These are phyloP conservation scores for Geotrypetes seraphini DNA, from an alignment of 2,797 vertebrate genomes.

Conservation along the genomic window DNA sequence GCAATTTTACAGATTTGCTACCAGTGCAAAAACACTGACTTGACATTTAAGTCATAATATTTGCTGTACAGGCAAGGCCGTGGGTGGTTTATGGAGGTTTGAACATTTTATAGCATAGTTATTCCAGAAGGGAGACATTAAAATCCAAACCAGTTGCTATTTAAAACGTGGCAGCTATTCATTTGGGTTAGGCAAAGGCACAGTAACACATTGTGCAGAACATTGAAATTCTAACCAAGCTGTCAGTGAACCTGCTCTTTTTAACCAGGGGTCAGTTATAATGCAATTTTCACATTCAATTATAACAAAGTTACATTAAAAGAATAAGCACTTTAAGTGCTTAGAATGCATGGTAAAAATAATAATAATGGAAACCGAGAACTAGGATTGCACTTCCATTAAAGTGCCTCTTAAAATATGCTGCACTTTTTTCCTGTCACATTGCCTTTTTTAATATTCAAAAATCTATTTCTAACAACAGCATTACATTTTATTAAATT, in stretches of 20 bases:
- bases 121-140: slow-evolving; percentile 52
- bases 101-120: slow-evolving; percentile 58
- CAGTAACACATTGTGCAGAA: slow-evolving; percentile 57
- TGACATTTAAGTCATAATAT: slow-evolving; percentile 44
- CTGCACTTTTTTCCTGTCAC: slow-evolving; percentile 55
- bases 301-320: slow-evolving; percentile 58
- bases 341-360: slow-evolving; percentile 57
- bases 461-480: slow-evolving; percentile 64
- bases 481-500: slow-evolving; percentile 60
- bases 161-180: slow-evolving; percentile 65
- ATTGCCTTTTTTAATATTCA: slow-evolving; percentile 55
- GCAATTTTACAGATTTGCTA: slow-evolving; percentile 51
- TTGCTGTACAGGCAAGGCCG: slow-evolving; percentile 66
- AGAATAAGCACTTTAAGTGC: slow-evolving; percentile 63
- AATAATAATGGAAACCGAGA: slow-evolving; percentile 61
- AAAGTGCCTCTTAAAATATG: slow-evolving; percentile 66
- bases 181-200: slow-evolving; percentile 84
- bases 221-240: background rate
- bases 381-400: slow-evolving; percentile 65
- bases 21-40: slow-evolving; percentile 47
- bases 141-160: slow-evolving; percentile 46
- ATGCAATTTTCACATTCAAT: slow-evolving; percentile 37
- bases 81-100: slow-evolving; percentile 69
- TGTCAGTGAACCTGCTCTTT: slow-evolving; percentile 33
- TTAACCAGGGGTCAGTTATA: slow-evolving; percentile 40